Percentiles rank a stretch among this genome's conserved stretches.
These are phyloP conservation scores for Elaphurus davidianus DNA, from an alignment of 2,113 vertebrate genomes.

Conservation along the genomic window DNA sequence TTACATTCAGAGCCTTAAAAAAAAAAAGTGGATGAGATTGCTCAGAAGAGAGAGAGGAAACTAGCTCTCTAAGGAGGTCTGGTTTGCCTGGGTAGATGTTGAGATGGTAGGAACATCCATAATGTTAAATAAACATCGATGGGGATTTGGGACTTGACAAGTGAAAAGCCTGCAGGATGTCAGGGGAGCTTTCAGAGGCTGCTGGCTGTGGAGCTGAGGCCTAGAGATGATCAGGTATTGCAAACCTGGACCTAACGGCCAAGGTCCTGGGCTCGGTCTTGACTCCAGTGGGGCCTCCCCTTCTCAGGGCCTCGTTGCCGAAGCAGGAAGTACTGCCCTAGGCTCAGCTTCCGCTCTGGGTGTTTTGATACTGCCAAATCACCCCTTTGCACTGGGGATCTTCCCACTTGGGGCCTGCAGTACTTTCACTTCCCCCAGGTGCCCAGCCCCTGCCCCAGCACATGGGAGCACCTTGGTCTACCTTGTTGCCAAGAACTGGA, in stretches of 20 bases:
- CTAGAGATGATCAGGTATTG: fast-evolving
- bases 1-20: background rate
- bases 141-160: background rate
- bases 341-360: slow-evolving; percentile 4
- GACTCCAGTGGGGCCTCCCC: background rate
- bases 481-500: background rate
- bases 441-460: background rate
- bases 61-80: background rate
- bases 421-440: slow-evolving; percentile 63
- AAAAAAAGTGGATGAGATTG: background rate
- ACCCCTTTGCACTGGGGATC: slow-evolving; percentile 2
- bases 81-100: background rate
- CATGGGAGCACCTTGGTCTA: background rate
- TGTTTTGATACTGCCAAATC: background rate
- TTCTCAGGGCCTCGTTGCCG: background rate
- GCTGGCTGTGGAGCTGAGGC: background rate
- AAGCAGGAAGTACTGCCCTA: slow-evolving; percentile 43
- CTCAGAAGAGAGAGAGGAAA: background rate
- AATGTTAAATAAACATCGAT: background rate
- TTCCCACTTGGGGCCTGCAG: background rate
- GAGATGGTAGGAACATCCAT: background rate
- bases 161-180: background rate
- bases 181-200: background rate
- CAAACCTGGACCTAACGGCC: background rate
- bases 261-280: background rate